Evolutionary conservation across 2,888 invertebrate species (phyloP).

Genomic region (Hypsopygia costalis): DNA sequence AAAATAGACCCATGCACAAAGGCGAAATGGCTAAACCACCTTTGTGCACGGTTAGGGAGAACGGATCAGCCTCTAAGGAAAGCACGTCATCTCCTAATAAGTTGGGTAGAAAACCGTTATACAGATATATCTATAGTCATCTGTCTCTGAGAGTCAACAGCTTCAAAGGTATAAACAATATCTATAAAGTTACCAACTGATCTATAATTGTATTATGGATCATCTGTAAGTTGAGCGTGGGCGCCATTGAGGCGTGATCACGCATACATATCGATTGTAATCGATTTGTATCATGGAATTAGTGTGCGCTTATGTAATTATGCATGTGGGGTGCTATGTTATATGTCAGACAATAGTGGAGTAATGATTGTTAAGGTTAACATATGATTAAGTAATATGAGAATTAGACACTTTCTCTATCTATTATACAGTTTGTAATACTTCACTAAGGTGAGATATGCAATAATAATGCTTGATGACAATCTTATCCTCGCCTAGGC

Average conservation of each 20-base stretch:
- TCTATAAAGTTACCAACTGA: constrained; percentile 23
- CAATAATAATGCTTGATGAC: too few relatives aligned
- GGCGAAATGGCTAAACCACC: too few relatives aligned
- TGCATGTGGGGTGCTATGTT: constrained; percentile 28
- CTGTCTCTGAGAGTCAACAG: constrained; percentile 24
- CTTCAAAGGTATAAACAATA: neutral
- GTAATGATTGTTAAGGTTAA: constrained; percentile 1
- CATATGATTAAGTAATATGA: neutral
- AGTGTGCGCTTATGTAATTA: constrained; percentile 45
- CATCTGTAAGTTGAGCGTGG: constrained; percentile 68
- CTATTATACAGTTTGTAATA: too few relatives aligned
- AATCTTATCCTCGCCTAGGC: too few relatives aligned
- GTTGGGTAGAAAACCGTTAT: too few relatives aligned
- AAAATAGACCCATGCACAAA: too few relatives aligned
- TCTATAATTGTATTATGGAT: constrained; percentile 77
- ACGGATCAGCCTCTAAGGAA: too few relatives aligned
- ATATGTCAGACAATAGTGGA: constrained; percentile 17
- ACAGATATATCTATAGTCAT: too few relatives aligned
- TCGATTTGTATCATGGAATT: constrained; percentile 64
- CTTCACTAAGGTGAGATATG: too few relatives aligned
- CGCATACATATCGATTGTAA: constrained; percentile 69
- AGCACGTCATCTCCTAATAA: too few relatives aligned
- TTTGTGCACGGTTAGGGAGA: too few relatives aligned
- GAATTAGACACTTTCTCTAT: too few relatives aligned
- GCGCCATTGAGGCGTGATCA: constrained; percentile 71